phyloP scores from a whole-genome alignment of 2,113 vertebrate genomes.

The Cnemophilus loriae region DNA sequence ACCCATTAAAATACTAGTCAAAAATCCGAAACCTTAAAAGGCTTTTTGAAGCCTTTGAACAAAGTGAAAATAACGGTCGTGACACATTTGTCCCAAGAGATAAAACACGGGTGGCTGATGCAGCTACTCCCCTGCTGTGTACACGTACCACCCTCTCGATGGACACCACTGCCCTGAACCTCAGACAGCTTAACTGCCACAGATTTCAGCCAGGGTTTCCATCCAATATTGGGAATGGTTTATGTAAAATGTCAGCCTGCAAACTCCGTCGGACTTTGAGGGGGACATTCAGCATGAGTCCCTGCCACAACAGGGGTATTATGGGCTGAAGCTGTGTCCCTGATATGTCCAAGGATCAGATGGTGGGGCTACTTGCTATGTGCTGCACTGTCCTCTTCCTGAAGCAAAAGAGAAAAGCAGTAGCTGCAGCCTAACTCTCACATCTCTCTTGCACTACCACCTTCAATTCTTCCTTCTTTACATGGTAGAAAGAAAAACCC shows the following conservation, averaged over 20 bases:
- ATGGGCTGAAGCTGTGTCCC: fast-evolving
- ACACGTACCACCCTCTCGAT: fast-evolving
- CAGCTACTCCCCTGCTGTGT: not conserved
- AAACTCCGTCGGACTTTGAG: not conserved
- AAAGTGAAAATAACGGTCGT: not conserved
- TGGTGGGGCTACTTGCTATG: not conserved
- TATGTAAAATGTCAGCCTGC: not conserved
- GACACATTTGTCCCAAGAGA: not conserved
- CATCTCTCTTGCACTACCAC: not conserved
- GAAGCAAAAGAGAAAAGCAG: not conserved
- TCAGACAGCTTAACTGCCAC: not conserved
- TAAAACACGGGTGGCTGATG: not conserved
- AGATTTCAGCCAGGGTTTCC: not conserved
- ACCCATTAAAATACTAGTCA: not conserved
- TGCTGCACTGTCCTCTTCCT: not conserved
- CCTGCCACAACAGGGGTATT: not conserved
- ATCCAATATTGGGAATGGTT: not conserved
- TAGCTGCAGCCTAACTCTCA: not conserved
- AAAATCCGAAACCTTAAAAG: not conserved
- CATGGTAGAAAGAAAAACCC: not conserved
- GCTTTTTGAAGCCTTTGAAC: no score
- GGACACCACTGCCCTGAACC: not conserved
- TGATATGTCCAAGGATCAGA: not conserved
- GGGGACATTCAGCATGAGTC: not conserved
- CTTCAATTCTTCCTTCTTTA: not conserved